Percentiles rank a stretch among this genome's conserved stretches.
phyloP scores from a whole-genome alignment of 2,888 invertebrate genomes.

The Tuberolachnus salignus region DNA sequence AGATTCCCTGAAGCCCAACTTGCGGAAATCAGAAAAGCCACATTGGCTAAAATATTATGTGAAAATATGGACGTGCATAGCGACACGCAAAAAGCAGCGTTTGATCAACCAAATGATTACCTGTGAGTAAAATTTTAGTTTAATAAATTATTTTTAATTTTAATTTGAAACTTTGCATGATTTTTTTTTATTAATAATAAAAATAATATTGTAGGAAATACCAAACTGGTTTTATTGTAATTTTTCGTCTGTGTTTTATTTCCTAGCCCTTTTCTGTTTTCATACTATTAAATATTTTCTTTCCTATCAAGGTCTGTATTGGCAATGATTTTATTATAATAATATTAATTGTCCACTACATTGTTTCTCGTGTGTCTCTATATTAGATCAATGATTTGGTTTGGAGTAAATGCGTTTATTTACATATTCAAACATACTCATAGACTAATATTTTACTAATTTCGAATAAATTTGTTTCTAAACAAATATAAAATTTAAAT shows the following conservation, averaged over 20 bases:
- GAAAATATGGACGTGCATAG: constrained; percentile 85
- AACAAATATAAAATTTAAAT: not conserved
- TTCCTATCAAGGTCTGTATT: not conserved
- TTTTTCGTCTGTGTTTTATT: not conserved
- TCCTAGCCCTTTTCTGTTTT: not conserved
- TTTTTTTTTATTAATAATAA: not conserved
- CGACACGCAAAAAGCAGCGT: constrained; percentile 86
- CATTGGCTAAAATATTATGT: constrained; percentile 83
- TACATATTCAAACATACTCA: no score
- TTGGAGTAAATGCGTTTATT: not conserved
- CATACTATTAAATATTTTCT: not conserved
- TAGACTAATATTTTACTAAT: not conserved
- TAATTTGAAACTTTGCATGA: not conserved
- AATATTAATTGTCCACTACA: no score
- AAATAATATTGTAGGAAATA: not conserved
- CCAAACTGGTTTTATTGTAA: not conserved
- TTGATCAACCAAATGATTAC: constrained; percentile 89
- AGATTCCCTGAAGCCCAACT: constrained; percentile 85
- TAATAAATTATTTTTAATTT: not conserved
- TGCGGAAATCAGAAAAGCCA: constrained; percentile 84
- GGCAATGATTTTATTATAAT: no score
- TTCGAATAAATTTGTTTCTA: constrained; percentile 55
- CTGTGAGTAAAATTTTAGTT: constrained; percentile 66
- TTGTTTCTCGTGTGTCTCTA: no score
- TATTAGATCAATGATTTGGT: not conserved